Evolutionary conservation across 1,140 invertebrate genomes (phyloP).

Genomic region (Sesamia nonagrioides): DNA sequence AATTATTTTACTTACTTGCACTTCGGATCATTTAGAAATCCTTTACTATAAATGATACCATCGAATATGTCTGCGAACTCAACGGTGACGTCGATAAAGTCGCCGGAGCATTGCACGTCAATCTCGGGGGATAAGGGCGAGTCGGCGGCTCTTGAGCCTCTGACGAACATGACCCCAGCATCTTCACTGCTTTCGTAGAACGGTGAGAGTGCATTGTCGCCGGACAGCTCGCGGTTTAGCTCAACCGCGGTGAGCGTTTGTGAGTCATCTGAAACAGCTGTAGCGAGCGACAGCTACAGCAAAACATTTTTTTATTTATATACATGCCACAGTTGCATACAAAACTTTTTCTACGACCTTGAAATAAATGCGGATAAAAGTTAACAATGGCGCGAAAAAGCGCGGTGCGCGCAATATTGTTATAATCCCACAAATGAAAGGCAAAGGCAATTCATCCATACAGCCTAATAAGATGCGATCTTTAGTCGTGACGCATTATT

Average conservation of each 20-base stretch:
- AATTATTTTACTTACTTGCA: slow-evolving; percentile 88
- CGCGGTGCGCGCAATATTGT: no score
- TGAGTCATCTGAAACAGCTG: slow-evolving; percentile 82
- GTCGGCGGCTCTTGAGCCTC: slow-evolving; percentile 77
- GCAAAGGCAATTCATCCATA: no score
- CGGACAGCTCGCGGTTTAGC: slow-evolving; percentile 79
- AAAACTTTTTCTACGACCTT: no score
- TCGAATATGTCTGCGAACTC: slow-evolving; percentile 90
- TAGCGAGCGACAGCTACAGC: slow-evolving; percentile 85
- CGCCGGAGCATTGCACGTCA: slow-evolving; percentile 90
- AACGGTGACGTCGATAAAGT: slow-evolving; percentile 89
- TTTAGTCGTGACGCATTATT: no score
- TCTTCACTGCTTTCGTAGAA: slow-evolving; percentile 82
- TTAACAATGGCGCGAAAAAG: no score
- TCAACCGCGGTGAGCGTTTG: slow-evolving; percentile 79
- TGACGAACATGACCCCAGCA: slow-evolving; percentile 79
- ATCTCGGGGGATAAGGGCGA: slow-evolving; percentile 82
- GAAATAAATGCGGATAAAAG: no score
- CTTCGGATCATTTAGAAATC: slow-evolving; percentile 89
- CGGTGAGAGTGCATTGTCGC: slow-evolving; percentile 76
- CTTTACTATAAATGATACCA: slow-evolving; percentile 93
- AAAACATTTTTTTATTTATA: neutral
- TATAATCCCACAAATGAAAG: no score
- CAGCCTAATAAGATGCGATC: no score
- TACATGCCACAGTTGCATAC: no score